Evolutionary conservation across 2,797 vertebrate genomes (phyloP), one percentile per base, ranked within the genome.

Genomic region (Lagodon rhomboides): DNA sequence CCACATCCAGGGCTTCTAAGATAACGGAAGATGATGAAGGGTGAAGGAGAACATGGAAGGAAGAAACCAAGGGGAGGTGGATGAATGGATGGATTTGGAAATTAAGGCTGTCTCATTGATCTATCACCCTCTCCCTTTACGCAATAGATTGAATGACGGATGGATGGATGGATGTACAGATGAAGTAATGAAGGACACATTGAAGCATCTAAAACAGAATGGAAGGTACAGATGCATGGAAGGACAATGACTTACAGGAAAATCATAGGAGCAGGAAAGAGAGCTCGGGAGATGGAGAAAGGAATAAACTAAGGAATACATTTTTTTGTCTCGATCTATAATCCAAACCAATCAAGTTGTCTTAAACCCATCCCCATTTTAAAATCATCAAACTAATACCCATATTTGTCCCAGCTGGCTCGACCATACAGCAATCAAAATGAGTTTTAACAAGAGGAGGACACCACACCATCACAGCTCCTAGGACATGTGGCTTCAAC

Each of bases 1-100:
- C 96, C 98, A 99, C 96, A 98, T 99, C 96, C 95, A 96, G 92
- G 98, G 97, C 96, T 99, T 99, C 97, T 99, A 97, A 85, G 73
- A 62, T n/a, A 69, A 58, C 38, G 1, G 55, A 62, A 85, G 79
- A 56, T 47, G 55, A 65, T 4, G 58, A 85, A 75, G 72, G 54
- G 51, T 64, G 88, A 71, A 69, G 74, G 65, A 85, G 55, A 63
- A 53, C 43, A 34, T 25, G 23, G 43, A 84, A 34, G 68, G 16
- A 61, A 78, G 71, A 75, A 82, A 77, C 47, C 46, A 73, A 79
- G 53, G 70, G 73, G 58, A 84, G 76, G 56, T 51, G 69, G 69
- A 79, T 67, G 75, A 73, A 77, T 34, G 75, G 79, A 74, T 73
- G 54, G 61, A 75, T 85, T 77, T 75, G 20, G 58, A 85, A 63